Conservation (phyloP, 2,113 vertebrate species). For the Phylloscopus trochilus region DNA sequence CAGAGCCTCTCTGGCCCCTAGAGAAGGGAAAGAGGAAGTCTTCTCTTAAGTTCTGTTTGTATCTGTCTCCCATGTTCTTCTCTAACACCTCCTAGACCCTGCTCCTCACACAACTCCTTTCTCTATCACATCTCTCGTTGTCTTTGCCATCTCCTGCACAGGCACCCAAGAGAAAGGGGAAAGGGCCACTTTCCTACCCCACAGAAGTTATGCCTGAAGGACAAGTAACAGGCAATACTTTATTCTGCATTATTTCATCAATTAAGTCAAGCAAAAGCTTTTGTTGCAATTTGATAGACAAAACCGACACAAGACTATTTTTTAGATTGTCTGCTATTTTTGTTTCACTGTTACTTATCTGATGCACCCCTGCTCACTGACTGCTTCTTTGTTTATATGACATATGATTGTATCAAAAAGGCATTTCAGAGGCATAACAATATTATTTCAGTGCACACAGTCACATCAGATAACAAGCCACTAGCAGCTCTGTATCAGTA, state of each 20-base stretch:
- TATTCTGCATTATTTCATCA: background rate
- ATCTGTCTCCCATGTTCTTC: background rate
- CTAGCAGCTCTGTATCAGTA: background rate
- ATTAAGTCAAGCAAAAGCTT: background rate
- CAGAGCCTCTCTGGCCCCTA: background rate
- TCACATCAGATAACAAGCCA: background rate
- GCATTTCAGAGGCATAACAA: background rate
- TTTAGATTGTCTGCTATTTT: background rate
- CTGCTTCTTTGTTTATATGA: background rate
- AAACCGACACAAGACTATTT: background rate
- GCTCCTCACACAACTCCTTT: background rate
- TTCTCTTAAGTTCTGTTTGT: background rate
- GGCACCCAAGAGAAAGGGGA: background rate
- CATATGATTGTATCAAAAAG: background rate
- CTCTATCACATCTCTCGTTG: background rate
- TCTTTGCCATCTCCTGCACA: background rate
- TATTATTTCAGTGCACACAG: background rate
- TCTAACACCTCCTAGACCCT: background rate
- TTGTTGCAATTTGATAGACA: background rate
- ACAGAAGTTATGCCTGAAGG: background rate
- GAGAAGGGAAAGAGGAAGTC: background rate
- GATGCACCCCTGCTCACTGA: background rate
- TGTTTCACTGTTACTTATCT: background rate
- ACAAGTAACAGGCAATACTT: background rate
- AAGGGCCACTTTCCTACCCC: background rate